Conservation (phyloP, 2,888 invertebrate genomes). For the Lypha dubia region DNA sequence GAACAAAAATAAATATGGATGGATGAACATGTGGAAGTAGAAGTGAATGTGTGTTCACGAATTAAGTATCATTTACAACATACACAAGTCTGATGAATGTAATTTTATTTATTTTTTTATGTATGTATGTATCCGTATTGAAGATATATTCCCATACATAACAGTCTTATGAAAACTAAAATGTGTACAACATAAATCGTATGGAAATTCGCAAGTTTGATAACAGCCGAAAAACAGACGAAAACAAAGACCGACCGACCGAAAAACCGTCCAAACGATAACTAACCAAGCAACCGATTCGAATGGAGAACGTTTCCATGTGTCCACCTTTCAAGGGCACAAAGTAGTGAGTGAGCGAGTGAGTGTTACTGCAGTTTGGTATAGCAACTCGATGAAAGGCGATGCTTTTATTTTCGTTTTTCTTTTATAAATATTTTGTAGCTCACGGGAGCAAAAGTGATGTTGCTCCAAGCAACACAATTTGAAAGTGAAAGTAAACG, state of each 20-base stretch:
- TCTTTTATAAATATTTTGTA: constrained; percentile 27
- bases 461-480: constrained; percentile 73
- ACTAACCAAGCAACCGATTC: constrained; percentile 62
- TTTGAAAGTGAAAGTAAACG: constrained; percentile 79
- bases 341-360: constrained; percentile 53
- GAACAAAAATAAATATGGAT: not conserved
- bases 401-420: constrained; percentile 16
- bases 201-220: constrained; percentile 12
- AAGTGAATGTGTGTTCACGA: not conserved
- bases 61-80: not conserved
- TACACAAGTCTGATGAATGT: not conserved
- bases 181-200: constrained; percentile 13
- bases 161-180: constrained; percentile 12
- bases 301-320: constrained; percentile 57
- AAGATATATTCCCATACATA: not conserved
- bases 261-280: constrained; percentile 45
- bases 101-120: not conserved
- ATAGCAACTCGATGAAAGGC: constrained; percentile 67
- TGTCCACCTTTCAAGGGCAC: constrained; percentile 60
- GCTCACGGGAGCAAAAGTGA: constrained; percentile 69
- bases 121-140: not conserved
- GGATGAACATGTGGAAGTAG: not conserved
- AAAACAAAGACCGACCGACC: constrained; percentile 54
- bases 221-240: constrained; percentile 37
- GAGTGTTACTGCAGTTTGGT: constrained; percentile 14